phyloP scores from a whole-genome alignment of 2,888 invertebrate genomes.

The Panopea generosa region DNA sequence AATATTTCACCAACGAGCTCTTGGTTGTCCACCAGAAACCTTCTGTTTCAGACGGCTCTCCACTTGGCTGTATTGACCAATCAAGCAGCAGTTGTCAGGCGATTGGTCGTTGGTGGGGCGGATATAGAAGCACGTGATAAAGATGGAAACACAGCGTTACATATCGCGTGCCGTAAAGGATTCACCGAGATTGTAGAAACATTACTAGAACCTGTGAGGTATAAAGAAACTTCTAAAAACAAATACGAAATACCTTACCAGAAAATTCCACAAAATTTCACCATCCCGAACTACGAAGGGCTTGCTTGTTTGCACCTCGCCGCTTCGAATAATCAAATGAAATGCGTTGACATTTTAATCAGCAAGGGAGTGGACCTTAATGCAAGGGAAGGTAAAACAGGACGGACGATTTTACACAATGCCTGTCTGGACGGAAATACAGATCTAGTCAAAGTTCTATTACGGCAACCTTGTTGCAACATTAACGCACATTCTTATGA shows the following conservation, averaged over 20 bases:
- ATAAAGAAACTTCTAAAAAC: constrained; percentile 46
- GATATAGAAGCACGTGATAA: constrained; percentile 35
- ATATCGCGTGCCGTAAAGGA: constrained; percentile 45
- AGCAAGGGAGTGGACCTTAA: constrained; percentile 50
- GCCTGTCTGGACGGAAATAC: constrained; percentile 37
- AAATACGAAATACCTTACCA: constrained; percentile 55
- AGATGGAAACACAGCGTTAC: constrained; percentile 41
- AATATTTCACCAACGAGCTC: constrained; percentile 5
- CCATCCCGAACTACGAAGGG: constrained; percentile 50
- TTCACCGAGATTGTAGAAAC: constrained; percentile 14
- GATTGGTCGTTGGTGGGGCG: no score
- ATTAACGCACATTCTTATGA: constrained; percentile 57
- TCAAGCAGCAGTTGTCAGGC: constrained; percentile 23
- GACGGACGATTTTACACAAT: constrained; percentile 45
- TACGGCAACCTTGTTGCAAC: constrained; percentile 34
- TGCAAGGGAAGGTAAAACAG: constrained; percentile 44
- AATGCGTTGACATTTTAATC: constrained; percentile 38
- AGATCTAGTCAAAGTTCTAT: constrained; percentile 32
- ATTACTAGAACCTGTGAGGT: constrained; percentile 42
- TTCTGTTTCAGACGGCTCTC: constrained; percentile 39
- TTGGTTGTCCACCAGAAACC: constrained; percentile 21
- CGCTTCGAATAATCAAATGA: constrained; percentile 21
- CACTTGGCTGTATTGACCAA: constrained; percentile 44
- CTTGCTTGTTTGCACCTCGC: constrained; percentile 45
- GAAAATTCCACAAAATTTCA: constrained; percentile 46